Percentiles rank a stretch among this genome's conserved stretches.
These are phyloP conservation scores for Sebastes diaconus DNA, from an alignment of 2,797 vertebrate species.

Conservation along the genomic window DNA sequence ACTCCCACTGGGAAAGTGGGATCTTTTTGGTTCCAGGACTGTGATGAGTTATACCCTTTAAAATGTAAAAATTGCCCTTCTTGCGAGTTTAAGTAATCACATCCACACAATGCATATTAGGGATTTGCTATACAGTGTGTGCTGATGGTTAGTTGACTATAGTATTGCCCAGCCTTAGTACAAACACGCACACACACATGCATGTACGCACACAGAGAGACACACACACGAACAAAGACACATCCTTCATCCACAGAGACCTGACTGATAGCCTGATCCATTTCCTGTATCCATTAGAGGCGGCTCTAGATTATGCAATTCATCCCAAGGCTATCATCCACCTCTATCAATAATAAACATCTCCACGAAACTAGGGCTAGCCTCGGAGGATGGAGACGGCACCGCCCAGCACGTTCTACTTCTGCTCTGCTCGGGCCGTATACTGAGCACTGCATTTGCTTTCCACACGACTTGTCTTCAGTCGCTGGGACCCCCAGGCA, in stretches of 20 bases:
- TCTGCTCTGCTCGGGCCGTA: constrained; percentile 37
- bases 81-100: neutral
- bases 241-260: constrained; percentile 67
- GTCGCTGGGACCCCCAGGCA: constrained; percentile 26
- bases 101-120: neutral
- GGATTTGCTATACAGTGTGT: neutral
- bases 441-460: constrained; percentile 10
- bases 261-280: constrained; percentile 78
- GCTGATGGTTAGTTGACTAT: neutral
- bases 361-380: constrained; percentile 72
- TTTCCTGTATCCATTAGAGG: constrained; percentile 81
- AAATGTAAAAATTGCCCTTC: constrained; percentile 10
- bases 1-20: neutral
- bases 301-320: constrained; percentile 78
- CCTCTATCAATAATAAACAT: constrained; percentile 83
- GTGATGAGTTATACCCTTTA: neutral
- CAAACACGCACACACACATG: neutral
- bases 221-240: constrained; percentile 58
- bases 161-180: neutral
- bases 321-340: constrained; percentile 80
- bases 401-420: constrained; percentile 69
- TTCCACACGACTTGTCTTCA: constrained; percentile 42
- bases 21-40: neutral
- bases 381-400: constrained; percentile 69
- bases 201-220: constrained; percentile 8